Evolutionary conservation across 2,113 vertebrate genomes (phyloP), one percentile per base, ranked within the genome.

Genomic region (Prunella fulvescens): DNA sequence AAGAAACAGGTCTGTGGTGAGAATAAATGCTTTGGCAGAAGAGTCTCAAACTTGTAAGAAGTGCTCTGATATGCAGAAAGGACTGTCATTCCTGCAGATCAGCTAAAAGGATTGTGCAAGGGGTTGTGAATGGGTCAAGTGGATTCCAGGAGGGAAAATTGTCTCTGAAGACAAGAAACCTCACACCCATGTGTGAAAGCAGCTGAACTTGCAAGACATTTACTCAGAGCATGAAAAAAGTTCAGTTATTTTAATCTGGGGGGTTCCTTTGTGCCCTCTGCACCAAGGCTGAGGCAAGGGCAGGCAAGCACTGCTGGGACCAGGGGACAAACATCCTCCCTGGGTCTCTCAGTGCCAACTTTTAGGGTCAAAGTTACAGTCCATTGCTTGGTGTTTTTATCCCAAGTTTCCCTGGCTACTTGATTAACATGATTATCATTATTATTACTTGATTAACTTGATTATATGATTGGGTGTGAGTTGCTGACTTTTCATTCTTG

Each of bases 211-310:
- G 17, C 47, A 58, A 89, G 72, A 67, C 5, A 8, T 71, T 86
- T 82, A 47, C 56, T 84, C 11, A 29, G 74, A 83, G 40, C 45
- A 39, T 29, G 48, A 83, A 67, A 72, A 86, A 81, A 10, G 3
- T 33, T 58, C 24, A 53, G 25, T 39, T 81, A 26, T 64, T 81
- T 67, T 37, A 33, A 28, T 42, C 1, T 44, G 12, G 15, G 20
- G 35, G 13, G 16, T 82, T 35, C 6, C 2, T 31, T 26, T 64
- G 35, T 76, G 47, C 11, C 10, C 33, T 33, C 45, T 37, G 50
- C 51, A 70, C 6, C 0, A 0, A 10, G 22, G 24, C 44, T 48
- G 56, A 81, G 51, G 5, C 0, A 1, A 44, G 45, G 40, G 25
- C 50, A 37, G 24, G 25, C 37, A 69, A 76, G 10, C 13, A 8